Base-by-base conservation (phyloP, 2,113 vertebrate species). In the Australoheros scitulus region DNA sequence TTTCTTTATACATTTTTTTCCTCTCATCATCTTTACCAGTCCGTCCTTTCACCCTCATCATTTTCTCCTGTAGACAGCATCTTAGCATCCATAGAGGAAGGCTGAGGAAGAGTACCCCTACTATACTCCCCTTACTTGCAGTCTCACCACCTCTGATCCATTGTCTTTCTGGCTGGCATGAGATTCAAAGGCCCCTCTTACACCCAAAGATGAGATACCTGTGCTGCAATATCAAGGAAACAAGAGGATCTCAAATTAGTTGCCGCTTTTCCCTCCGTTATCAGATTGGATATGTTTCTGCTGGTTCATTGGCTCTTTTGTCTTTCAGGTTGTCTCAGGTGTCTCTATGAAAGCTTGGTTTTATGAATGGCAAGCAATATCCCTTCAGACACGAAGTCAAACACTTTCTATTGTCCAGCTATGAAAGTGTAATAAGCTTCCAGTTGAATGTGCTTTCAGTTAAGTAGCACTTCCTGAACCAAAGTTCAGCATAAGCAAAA, bases 241-340 rank as follows among this genome's bases (percentile, higher is more conserved):
- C 79, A 83, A 63, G 65, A 81, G 57, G 52, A 20, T 82, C 74
- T 55, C 14, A 64, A 81, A 91, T 82, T 61, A 61, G 72, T 32
- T 24, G 3, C 43, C 59, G 26, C 76, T 29, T 47, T 57, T 17
- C 2, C 59, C 75, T 32, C 55, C 3, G 4, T 10, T 79, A 91
- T 90, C 89, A 88, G 82, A 91, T 92, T 75, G 60, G 77, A 84
- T 74, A 20, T 24, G 29, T 86, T 91, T 76, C 83, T 58, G 29
- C 63, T 52, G 68, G 55, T 81, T 88, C 89, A 90, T 92, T 88
- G 82, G 75, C 83, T 88, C 70, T 41, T 90, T 90, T 91, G 88
- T 92, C 77, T 91, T 88, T 57, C 18, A 24, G 70, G 58, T 74
- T 80, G 68, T 85, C 79, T 82, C 22, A 11, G 61, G 79, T n/a